Percentiles rank a stretch among this genome's conserved stretches.
Conservation (phyloP, 2,797 vertebrate genomes). For the Ciconia nigra region DNA sequence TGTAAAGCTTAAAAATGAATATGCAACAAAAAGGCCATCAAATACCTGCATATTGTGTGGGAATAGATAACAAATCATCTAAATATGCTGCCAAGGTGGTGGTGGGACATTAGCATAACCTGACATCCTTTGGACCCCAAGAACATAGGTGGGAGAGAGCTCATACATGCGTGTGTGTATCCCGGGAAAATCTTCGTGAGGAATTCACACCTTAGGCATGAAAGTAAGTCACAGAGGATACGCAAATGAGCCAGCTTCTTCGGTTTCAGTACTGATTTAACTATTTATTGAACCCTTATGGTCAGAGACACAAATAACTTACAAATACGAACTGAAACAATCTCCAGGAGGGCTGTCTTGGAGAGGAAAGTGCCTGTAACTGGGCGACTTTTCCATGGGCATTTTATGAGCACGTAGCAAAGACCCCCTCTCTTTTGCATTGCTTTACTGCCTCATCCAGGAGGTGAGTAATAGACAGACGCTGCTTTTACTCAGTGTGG, state of each 20-base stretch:
- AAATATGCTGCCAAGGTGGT: not conserved
- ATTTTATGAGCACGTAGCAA: not conserved
- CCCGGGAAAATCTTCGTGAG: not conserved
- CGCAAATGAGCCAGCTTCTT: not conserved
- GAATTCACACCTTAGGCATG: not conserved
- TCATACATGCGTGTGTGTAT: not conserved
- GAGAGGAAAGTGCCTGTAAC: not conserved
- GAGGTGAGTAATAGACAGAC: not conserved
- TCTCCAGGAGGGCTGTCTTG: not conserved
- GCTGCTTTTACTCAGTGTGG: not conserved
- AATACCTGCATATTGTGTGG: not conserved
- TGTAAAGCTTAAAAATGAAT: not conserved
- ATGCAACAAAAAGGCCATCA: rapidly evolving
- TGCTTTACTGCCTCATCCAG: not conserved
- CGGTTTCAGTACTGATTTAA: not conserved
- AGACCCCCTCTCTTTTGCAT: not conserved
- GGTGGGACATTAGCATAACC: not conserved
- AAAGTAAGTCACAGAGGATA: not conserved
- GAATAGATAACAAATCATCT: not conserved
- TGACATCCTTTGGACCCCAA: not conserved
- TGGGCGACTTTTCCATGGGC: not conserved
- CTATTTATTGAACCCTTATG: not conserved
- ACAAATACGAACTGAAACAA: not conserved
- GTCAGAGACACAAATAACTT: not conserved
- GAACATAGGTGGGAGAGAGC: not conserved